Conservation (phyloP, 2,113 vertebrate genomes). For the Ursus arctos region DNA sequence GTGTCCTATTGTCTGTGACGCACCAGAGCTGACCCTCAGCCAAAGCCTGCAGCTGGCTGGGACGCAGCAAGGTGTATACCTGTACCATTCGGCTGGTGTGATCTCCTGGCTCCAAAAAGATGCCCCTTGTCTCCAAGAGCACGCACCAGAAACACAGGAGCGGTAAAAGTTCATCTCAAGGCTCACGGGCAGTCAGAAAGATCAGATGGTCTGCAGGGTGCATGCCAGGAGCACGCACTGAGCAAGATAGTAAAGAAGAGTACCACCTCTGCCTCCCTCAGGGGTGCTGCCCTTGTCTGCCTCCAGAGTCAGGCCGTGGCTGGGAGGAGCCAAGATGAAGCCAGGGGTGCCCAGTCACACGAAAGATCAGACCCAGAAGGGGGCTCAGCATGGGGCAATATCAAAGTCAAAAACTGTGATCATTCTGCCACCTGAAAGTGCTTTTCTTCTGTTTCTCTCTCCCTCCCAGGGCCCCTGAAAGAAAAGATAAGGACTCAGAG, state of each 20-base stretch:
- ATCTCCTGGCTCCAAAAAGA: too few species aligned
- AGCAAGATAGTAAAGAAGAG: not conserved
- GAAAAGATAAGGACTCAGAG: not conserved
- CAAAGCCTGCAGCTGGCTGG: not conserved
- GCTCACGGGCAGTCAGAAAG: not conserved
- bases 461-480: not conserved
- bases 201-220: too few species aligned
- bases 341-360: not conserved
- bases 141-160: not conserved
- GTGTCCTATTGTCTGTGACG: not conserved
- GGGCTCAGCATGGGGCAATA: not conserved
- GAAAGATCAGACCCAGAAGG: not conserved
- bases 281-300: too few species aligned
- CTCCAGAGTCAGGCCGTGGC: not conserved
- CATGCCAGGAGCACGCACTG: not conserved
- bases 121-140: not conserved
- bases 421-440: not conserved
- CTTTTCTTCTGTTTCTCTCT: not conserved
- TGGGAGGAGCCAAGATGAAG: not conserved
- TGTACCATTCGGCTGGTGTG: not conserved
- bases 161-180: too few species aligned
- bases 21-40: not conserved
- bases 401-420: not conserved
- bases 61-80: not conserved
- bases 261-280: not conserved